These are phyloP conservation scores for Apocrypta bakeri DNA, from an alignment of 1,140 invertebrate genomes.

Conservation along the genomic window DNA sequence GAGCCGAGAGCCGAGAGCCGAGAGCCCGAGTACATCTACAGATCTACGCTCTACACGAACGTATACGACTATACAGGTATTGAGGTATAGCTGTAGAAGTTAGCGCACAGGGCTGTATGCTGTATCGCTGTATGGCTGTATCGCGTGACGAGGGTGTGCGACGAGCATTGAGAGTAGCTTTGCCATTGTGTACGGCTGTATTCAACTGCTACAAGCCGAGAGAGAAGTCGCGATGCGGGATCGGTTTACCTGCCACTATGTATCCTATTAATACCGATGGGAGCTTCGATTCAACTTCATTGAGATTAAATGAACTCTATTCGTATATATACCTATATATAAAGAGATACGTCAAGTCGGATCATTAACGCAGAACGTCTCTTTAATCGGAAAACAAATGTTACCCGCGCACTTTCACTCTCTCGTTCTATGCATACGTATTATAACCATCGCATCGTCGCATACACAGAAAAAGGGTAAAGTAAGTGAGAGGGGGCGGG, in stretches of 20 bases:
- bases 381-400: slow-evolving; percentile 12
- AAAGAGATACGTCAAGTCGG: background rate
- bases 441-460: background rate
- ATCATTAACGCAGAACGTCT: background rate
- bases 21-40: too few species aligned
- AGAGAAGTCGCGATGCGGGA: background rate
- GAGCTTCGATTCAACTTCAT: background rate
- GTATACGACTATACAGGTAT: too few species aligned
- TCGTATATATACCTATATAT: too few species aligned
- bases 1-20: background rate
- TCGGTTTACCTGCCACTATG: background rate
- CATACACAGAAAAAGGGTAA: background rate
- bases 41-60: too few species aligned
- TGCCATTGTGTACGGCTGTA: background rate
- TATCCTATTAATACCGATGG: background rate
- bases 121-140: background rate
- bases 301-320: background rate
- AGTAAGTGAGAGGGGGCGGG: background rate
- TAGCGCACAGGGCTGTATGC: too few species aligned
- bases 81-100: background rate
- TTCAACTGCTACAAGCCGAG: too few species aligned
- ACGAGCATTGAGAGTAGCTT: background rate
- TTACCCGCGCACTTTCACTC: background rate
- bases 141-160: background rate
- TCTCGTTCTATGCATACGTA: background rate